A percentile compares a stretch with the other conserved stretches of the same genome.
These are phyloP conservation scores for Syngnathus rostellatus DNA, from an alignment of 2,797 vertebrate species.

Conservation along the genomic window DNA sequence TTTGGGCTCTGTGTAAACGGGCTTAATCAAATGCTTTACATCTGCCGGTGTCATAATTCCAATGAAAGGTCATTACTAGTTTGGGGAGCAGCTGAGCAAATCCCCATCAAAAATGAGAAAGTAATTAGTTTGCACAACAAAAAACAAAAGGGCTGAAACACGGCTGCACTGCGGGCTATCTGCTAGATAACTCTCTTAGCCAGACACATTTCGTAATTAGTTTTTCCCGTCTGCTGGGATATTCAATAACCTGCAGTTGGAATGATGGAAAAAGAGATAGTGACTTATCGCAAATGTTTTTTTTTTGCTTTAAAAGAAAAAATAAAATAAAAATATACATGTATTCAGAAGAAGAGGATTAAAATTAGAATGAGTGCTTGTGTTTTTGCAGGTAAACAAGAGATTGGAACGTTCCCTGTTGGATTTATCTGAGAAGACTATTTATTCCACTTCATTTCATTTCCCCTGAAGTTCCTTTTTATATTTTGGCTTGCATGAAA, in stretches of 20 bases:
- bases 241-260: constrained; percentile 73
- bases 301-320: constrained; percentile 47
- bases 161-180: constrained; percentile 70
- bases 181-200: constrained; percentile 71
- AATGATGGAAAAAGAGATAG: constrained; percentile 67
- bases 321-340: constrained; percentile 39
- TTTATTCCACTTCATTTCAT: constrained; percentile 40
- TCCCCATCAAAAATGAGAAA: constrained; percentile 49
- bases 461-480: constrained; percentile 32
- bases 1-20: constrained; percentile 52
- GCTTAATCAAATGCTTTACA: constrained; percentile 69
- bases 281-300: constrained; percentile 68
- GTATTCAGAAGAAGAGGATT: constrained; percentile 64
- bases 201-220: constrained; percentile 74
- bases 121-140: constrained; percentile 72
- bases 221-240: constrained; percentile 70
- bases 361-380: constrained; percentile 48
- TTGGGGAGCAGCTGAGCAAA: constrained; percentile 62
- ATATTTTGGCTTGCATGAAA: constrained; percentile 28
- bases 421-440: constrained; percentile 34
- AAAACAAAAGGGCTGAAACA: constrained; percentile 70
- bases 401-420: constrained; percentile 33
- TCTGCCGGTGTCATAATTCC: constrained; percentile 67
- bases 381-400: constrained; percentile 49
- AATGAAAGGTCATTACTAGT: constrained; percentile 66